Percentiles rank a stretch among this genome's conserved stretches.
Conservation (phyloP, 2,888 invertebrate species). For the Xylota segnis region DNA sequence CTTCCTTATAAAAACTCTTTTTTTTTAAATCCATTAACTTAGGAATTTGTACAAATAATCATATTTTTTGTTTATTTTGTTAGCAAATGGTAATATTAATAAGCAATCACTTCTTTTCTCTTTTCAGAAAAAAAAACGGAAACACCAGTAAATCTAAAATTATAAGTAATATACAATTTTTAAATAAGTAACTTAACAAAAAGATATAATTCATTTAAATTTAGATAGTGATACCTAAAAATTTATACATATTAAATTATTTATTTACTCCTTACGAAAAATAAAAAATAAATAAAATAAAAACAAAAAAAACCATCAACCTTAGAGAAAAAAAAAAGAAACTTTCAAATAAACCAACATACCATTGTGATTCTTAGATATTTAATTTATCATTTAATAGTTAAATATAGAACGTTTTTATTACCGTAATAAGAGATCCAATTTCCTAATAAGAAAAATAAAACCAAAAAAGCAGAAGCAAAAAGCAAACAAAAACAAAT, state of each 20-base stretch:
- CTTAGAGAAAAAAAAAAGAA: conserved; percentile 29
- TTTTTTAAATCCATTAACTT: no score
- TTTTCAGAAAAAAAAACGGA: conserved; percentile 56
- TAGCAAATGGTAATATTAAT: no score
- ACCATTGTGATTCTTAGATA: conserved; percentile 84
- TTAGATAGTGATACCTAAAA: conserved; percentile 70
- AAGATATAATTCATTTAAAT: conserved; percentile 45
- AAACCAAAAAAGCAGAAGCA: conserved; percentile 52
- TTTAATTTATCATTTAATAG: conserved; percentile 74
- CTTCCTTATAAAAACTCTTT: no score
- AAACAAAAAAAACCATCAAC: conserved; percentile 38
- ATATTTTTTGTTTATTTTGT: no score
- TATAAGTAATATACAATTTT: conserved; percentile 63
- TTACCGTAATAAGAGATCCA: conserved; percentile 55
- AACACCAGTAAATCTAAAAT: conserved; percentile 60
- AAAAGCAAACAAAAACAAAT: background rate
- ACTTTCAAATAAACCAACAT: conserved; percentile 73
- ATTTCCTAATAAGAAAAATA: conserved; percentile 78
- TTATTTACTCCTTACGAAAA: conserved; percentile 54
- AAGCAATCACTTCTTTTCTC: background rate
- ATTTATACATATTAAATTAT: conserved; percentile 43
- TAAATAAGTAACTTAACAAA: conserved; percentile 34
- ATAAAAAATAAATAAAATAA: conserved; percentile 24
- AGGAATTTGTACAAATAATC: no score
- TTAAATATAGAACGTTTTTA: conserved; percentile 63